Percentiles rank a stretch among this genome's conserved stretches.
These are phyloP conservation scores for Setophaga kirtlandii DNA, from an alignment of 2,113 vertebrate species.

Conservation along the genomic window DNA sequence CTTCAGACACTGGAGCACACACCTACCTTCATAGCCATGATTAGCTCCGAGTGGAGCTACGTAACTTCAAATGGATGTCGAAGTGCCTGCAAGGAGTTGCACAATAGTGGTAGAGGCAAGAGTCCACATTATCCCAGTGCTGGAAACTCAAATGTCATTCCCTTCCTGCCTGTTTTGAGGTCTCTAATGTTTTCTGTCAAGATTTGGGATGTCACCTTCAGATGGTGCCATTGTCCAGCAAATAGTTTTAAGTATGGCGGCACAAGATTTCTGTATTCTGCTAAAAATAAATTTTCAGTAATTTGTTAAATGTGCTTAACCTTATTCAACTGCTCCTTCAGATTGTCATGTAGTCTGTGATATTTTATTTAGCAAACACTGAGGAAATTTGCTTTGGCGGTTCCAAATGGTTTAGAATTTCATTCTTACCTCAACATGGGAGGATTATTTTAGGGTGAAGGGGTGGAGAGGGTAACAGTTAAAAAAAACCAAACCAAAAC, in stretches of 20 bases:
- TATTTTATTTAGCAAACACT: neutral
- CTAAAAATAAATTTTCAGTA: neutral
- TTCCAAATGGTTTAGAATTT: neutral
- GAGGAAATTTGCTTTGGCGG: neutral
- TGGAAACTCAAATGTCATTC: neutral
- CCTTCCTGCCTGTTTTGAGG: neutral
- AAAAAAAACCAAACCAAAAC: neutral
- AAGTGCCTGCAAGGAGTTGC: constrained; percentile 14
- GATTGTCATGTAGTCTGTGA: neutral
- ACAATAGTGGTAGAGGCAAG: neutral
- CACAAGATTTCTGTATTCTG: constrained; percentile 20
- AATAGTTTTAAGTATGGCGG: constrained; percentile 5
- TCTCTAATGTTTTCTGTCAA: neutral
- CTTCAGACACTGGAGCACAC: constrained; percentile 38
- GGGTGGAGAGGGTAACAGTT: neutral
- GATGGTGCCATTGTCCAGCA: constrained; percentile 24
- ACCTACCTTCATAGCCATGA: neutral
- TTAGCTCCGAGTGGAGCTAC: neutral
- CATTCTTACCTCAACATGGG: neutral
- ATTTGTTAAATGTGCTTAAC: constrained; percentile 31
- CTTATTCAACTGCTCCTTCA: neutral
- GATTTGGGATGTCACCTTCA: neutral
- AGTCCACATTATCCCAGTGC: neutral
- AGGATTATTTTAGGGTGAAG: neutral
- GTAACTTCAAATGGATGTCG: neutral